Evolutionary conservation across 53 echinoderm and acorn worm species (phyloP).

Genomic region (Actinopyga echinites): DNA sequence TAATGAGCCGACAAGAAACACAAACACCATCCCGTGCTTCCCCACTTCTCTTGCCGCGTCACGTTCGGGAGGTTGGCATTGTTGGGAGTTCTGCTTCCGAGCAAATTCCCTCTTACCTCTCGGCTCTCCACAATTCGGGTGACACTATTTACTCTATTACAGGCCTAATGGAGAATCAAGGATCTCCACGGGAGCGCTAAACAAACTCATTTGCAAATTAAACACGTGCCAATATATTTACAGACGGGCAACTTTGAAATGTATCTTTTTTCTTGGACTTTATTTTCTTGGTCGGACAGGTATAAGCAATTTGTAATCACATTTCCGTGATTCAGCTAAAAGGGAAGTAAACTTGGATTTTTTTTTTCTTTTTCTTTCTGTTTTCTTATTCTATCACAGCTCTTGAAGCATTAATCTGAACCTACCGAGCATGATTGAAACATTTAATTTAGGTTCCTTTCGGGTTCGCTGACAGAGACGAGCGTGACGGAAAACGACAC

Average conservation of each 20-base stretch:
- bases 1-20: constrained; percentile 8
- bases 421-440: no score
- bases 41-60: constrained; percentile 5
- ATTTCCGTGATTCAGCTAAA: neutral
- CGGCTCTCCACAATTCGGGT: neutral
- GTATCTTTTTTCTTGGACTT: neutral
- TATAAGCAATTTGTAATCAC: constrained; percentile 20
- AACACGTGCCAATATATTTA: constrained; percentile 30
- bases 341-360: no score
- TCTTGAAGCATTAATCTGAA: no score
- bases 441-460: no score
- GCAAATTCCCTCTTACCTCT: constrained; percentile 13
- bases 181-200: constrained; percentile 1
- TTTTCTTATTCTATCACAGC: no score
- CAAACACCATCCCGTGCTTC: constrained; percentile 6
- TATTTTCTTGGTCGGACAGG: constrained; percentile 1
- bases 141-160: constrained; percentile 15
- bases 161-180: constrained; percentile 32
- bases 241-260: neutral
- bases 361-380: no score
- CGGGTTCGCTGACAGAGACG: no score
- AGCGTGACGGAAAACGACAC: no score
- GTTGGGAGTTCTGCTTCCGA: constrained; percentile 2
- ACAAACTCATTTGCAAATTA: constrained; percentile 40
- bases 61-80: constrained; percentile 28